phyloP scores from a whole-genome alignment of 2,888 invertebrate genomes.

The Encarsia formosa region DNA sequence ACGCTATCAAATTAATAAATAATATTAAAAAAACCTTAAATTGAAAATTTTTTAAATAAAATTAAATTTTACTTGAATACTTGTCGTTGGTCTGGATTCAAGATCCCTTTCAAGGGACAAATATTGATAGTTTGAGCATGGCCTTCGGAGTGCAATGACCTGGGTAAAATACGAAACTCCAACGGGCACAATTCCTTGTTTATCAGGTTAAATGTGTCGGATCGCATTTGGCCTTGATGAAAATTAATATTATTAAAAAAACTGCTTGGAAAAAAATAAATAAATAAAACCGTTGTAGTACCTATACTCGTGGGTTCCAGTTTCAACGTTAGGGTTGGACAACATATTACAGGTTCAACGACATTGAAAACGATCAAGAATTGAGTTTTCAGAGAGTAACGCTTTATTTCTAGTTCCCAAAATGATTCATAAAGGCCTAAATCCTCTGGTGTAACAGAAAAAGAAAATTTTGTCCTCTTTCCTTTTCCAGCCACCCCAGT shows the following conservation, averaged over 20 bases:
- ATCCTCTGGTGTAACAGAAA: constrained; percentile 62
- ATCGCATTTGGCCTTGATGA: constrained; percentile 46
- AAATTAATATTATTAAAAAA: not conserved
- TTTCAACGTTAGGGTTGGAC: constrained; percentile 5
- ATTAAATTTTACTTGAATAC: constrained; percentile 52
- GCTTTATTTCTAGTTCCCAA: constrained; percentile 62
- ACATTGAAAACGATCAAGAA: constrained; percentile 60
- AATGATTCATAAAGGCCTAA: constrained; percentile 65
- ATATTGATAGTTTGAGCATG: constrained; percentile 55
- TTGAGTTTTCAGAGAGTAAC: constrained; percentile 55
- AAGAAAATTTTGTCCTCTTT: constrained; percentile 58
- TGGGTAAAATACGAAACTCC: constrained; percentile 55
- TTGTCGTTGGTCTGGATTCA: constrained; percentile 54
- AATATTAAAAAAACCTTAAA: not conserved
- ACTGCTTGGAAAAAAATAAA: not conserved
- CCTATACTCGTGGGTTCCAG: constrained; percentile 4
- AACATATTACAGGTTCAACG: constrained; percentile 7
- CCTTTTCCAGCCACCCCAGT: constrained; percentile 61
- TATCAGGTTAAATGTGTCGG: constrained; percentile 51
- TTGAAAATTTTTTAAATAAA: too few species aligned
- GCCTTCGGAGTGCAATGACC: constrained; percentile 57
- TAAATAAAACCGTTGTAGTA: not conserved
- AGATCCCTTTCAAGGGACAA: constrained; percentile 54
- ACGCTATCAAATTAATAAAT: constrained; percentile 48
- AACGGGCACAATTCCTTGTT: constrained; percentile 57